phyloP scores from a whole-genome alignment of 2,797 vertebrate species.

The Gambelia wislizenii region DNA sequence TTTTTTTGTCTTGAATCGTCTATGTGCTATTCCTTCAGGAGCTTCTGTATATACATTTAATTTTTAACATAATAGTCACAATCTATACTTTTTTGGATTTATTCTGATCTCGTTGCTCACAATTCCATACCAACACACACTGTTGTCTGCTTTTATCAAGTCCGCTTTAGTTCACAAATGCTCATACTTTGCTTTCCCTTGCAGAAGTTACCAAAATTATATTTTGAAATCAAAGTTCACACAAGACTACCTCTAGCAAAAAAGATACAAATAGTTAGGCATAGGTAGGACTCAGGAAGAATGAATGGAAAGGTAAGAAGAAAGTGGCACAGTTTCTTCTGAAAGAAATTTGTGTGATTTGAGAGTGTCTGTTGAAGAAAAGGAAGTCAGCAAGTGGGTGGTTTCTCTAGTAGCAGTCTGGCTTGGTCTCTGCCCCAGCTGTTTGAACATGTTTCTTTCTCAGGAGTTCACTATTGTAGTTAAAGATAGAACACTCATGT shows the following conservation, averaged over 20 bases:
- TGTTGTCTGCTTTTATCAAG: no score
- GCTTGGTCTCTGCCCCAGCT: background rate
- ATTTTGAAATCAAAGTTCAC: no score
- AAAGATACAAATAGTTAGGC: background rate
- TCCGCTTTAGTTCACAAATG: no score
- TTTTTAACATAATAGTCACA: no score
- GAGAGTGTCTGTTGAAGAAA: background rate
- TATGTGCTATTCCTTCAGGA: no score
- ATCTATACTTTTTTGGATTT: no score
- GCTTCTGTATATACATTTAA: no score
- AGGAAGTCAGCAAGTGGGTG: background rate
- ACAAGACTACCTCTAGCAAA: background rate
- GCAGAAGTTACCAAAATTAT: no score
- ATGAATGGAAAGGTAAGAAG: constrained; percentile 9
- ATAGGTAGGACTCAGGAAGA: background rate
- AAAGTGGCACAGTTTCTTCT: rapidly evolving
- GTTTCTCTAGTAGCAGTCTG: background rate
- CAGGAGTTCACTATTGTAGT: background rate
- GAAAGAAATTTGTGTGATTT: background rate
- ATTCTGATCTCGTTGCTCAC: no score
- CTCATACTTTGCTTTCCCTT: no score
- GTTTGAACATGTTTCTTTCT: background rate
- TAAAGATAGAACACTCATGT: constrained; percentile 33
- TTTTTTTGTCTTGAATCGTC: no score
- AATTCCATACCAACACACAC: no score